Conservation (phyloP, 2,113 vertebrate genomes). For the Zootoca vivipara region DNA sequence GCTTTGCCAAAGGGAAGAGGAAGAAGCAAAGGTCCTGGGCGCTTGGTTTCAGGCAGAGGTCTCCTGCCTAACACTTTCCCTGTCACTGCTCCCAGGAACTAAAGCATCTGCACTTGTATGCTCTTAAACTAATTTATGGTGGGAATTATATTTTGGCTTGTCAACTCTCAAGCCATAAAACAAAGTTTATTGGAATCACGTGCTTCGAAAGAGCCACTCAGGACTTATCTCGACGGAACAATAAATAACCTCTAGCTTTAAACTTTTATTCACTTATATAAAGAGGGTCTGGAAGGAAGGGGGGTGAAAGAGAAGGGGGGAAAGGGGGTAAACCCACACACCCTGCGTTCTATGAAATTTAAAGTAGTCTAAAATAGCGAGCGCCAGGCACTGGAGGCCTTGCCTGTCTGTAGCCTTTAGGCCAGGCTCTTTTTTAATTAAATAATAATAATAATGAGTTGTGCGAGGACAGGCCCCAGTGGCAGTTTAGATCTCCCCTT, state of each 20-base stretch:
- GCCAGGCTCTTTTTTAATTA: slow-evolving; percentile 45
- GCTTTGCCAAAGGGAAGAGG: slow-evolving; percentile 67
- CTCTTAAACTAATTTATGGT: slow-evolving; percentile 99
- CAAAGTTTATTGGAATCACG: slow-evolving; percentile 99
- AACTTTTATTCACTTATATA: slow-evolving; percentile 88
- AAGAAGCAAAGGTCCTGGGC: slow-evolving; percentile 68
- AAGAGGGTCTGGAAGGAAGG: slow-evolving; percentile 77
- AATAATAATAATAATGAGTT: background rate
- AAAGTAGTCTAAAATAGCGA: slow-evolving; percentile 61
- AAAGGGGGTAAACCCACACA: background rate
- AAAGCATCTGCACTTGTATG: slow-evolving; percentile 95
- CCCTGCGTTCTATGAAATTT: slow-evolving; percentile 62
- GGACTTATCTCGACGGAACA: slow-evolving; percentile 87
- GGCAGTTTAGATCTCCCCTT: slow-evolving; percentile 6
- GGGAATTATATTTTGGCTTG: slow-evolving; percentile 99
- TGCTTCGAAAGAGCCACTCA: slow-evolving; percentile 97
- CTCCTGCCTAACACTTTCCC: slow-evolving; percentile 81
- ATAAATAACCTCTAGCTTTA: slow-evolving; percentile 99
- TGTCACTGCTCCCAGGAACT: slow-evolving; percentile 86
- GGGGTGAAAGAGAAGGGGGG: background rate
- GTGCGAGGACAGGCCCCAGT: background rate
- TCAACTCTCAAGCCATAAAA: slow-evolving; percentile 99
- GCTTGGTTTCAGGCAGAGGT: slow-evolving; percentile 68
- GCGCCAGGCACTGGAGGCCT: slow-evolving; percentile 36
- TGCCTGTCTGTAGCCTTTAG: slow-evolving; percentile 21